Conservation (phyloP, 2,888 invertebrate genomes). For the Limnephilus marmoratus region DNA sequence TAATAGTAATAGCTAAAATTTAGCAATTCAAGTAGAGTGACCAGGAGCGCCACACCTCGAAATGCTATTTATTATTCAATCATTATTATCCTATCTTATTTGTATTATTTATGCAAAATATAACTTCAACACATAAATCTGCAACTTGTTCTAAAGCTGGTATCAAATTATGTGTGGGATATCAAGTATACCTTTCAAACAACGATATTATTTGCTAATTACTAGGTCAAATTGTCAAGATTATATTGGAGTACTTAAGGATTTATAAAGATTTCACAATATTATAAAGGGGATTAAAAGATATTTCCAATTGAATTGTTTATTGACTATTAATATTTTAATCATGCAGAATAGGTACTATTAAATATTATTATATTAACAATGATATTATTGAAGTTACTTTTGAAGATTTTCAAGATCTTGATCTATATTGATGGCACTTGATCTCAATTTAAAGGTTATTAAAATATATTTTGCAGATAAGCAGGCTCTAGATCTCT, state of each 20-base stretch:
- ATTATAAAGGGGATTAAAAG: background rate
- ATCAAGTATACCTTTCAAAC: background rate
- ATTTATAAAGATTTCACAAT: background rate
- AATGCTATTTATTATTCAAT: background rate
- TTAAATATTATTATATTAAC: no score
- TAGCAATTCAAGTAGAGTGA: background rate
- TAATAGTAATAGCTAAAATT: background rate
- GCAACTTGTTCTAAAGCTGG: background rate
- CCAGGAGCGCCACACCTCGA: background rate
- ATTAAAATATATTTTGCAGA: no score
- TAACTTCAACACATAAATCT: background rate
- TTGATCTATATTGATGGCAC: no score
- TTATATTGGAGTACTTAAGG: background rate
- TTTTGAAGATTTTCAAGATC: no score
- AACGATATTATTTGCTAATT: background rate
- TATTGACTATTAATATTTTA: no score
- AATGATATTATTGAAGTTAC: no score
- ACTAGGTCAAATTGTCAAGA: background rate
- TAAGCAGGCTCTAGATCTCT: no score
- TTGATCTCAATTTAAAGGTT: no score
- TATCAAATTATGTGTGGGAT: background rate
- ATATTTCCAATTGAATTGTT: background rate
- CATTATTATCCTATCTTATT: no score
- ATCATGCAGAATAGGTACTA: no score
- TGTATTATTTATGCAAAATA: background rate